Evolutionary conservation across 35 echinoderm and acorn worm species (phyloP).

Genomic region (Amphiura filiformis): DNA sequence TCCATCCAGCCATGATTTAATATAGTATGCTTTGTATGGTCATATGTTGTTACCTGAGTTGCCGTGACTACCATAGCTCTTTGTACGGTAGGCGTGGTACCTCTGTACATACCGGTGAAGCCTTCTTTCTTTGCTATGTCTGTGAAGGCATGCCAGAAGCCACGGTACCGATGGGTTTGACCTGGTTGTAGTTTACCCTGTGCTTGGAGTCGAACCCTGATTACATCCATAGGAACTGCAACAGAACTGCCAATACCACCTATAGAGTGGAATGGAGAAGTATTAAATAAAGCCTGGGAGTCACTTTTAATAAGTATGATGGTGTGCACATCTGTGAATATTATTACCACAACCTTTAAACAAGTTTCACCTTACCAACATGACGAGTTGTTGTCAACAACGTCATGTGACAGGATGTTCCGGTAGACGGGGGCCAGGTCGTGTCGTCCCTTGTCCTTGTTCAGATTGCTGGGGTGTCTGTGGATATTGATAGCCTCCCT

Average conservation of each 20-base stretch:
- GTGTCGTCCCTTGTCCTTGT: too few relatives aligned
- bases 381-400: too few relatives aligned
- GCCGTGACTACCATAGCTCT: constrained; percentile 87
- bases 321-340: too few relatives aligned
- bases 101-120: constrained; percentile 77
- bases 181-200: constrained; percentile 58
- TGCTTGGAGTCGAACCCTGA: constrained; percentile 84
- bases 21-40: constrained; percentile 91
- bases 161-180: constrained; percentile 48
- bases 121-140: constrained; percentile 78
- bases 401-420: too few relatives aligned
- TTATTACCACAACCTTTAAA: too few relatives aligned
- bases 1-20: constrained; percentile 74
- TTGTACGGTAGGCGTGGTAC: constrained; percentile 89
- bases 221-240: constrained; percentile 88
- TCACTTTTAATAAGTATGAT: too few relatives aligned
- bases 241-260: constrained; percentile 86
- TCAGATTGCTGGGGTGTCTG: too few relatives aligned
- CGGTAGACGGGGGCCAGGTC: too few relatives aligned
- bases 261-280: constrained; percentile 13
- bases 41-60: constrained; percentile 87
- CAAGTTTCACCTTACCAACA: too few relatives aligned
- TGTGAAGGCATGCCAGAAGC: constrained; percentile 71
- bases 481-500: too few relatives aligned
- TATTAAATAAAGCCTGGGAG: too few relatives aligned